phyloP scores from a whole-genome alignment of 2,113 vertebrate genomes.

The Opisthocomus hoazin region DNA sequence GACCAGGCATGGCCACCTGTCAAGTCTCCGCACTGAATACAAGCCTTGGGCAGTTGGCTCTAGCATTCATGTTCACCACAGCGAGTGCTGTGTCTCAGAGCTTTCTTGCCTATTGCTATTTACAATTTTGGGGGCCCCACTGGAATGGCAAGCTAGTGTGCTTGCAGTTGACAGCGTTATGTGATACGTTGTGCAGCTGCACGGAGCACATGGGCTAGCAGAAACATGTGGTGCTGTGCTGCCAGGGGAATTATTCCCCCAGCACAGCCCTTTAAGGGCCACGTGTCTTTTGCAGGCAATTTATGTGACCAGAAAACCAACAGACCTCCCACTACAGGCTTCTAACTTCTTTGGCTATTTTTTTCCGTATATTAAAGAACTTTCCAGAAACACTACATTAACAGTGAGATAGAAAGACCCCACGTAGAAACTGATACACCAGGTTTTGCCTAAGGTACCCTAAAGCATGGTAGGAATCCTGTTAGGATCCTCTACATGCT shows the following conservation, averaged over 20 bases:
- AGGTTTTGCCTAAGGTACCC: background rate
- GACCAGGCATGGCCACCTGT: background rate
- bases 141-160: background rate
- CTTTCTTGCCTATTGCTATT: background rate
- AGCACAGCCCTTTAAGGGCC: background rate
- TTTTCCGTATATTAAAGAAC: background rate
- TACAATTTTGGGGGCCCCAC: background rate
- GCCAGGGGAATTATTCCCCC: background rate
- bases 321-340: background rate
- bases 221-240: background rate
- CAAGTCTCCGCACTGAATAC: background rate
- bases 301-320: conserved; percentile 12
- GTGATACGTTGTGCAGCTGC: background rate
- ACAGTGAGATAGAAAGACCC: background rate
- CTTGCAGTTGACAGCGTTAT: background rate
- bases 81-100: background rate
- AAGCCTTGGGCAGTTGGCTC: background rate
- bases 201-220: background rate
- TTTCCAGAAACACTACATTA: background rate
- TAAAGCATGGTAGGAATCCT: background rate
- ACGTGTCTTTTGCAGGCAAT: background rate
- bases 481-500: background rate
- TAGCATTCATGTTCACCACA: background rate
- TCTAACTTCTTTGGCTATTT: background rate
- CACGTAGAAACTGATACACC: background rate